These are phyloP conservation scores for Meloe dianella DNA, from an alignment of 2,888 invertebrate species.

Conservation along the genomic window DNA sequence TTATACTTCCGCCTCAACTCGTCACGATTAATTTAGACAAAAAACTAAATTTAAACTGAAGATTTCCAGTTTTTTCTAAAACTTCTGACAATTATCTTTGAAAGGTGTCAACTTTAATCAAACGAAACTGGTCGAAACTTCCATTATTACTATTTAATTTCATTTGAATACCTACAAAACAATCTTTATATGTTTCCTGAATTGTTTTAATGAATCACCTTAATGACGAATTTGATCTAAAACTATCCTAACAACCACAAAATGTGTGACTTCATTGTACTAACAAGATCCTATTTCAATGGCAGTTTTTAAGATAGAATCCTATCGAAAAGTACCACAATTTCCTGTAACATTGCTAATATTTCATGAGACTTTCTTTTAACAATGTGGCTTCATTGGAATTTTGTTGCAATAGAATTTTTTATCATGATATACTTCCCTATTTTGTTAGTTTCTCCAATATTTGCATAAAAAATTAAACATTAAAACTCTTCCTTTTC, in stretches of 20 bases:
- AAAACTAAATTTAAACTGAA: too few relatives aligned
- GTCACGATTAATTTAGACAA: neutral
- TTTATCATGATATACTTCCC: neutral
- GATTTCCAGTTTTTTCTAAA: neutral
- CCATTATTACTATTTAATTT: neutral
- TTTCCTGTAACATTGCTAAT: constrained; percentile 3
- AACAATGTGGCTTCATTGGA: neutral
- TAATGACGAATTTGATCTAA: neutral
- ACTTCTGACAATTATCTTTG: neutral
- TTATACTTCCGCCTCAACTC: constrained; percentile 31
- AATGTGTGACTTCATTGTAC: neutral
- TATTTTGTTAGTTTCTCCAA: neutral
- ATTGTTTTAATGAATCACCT: neutral
- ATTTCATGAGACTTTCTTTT: neutral
- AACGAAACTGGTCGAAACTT: neutral
- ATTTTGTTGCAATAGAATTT: neutral
- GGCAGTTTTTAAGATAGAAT: neutral
- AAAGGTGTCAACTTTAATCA: neutral
- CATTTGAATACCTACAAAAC: neutral
- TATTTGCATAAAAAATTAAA: neutral
- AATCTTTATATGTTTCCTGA: neutral
- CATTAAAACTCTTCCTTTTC: too few relatives aligned
- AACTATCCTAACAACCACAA: neutral
- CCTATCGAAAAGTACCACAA: neutral
- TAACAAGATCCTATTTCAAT: neutral